phyloP scores from a whole-genome alignment of 2,888 invertebrate species.

The Drepanosiphum platanoidis region DNA sequence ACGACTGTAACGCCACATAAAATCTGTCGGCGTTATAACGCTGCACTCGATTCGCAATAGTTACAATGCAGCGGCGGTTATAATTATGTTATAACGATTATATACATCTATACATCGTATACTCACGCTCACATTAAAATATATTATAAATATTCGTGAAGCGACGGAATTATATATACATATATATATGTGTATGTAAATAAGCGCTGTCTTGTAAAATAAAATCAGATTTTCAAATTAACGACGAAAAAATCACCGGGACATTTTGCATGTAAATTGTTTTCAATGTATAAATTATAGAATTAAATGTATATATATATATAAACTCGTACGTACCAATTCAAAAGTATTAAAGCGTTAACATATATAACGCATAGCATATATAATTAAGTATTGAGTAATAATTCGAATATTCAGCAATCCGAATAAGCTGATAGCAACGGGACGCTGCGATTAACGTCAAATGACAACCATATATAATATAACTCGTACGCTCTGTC shows the following conservation, averaged over 20 bases:
- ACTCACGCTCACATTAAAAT: too few species aligned
- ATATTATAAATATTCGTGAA: too few species aligned
- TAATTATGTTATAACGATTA: neutral
- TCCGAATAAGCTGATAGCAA: neutral
- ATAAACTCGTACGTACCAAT: neutral
- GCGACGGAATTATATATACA: too few species aligned
- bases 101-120: neutral
- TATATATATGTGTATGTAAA: neutral
- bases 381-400: too few species aligned
- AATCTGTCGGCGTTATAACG: neutral
- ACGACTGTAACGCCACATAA: neutral
- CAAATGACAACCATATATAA: neutral
- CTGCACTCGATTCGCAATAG: neutral
- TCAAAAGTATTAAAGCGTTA: neutral
- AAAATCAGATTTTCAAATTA: neutral
- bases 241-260: neutral
- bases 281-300: neutral
- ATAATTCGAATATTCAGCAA: neutral
- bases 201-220: neutral
- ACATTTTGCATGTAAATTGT: conserved; percentile 1
- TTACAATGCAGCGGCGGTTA: neutral
- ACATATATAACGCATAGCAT: neutral
- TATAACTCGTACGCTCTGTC: neutral
- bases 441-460: neutral
- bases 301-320: neutral